These are phyloP conservation scores for Conus canariensis DNA, from an alignment of 2,888 invertebrate species.

Conservation along the genomic window DNA sequence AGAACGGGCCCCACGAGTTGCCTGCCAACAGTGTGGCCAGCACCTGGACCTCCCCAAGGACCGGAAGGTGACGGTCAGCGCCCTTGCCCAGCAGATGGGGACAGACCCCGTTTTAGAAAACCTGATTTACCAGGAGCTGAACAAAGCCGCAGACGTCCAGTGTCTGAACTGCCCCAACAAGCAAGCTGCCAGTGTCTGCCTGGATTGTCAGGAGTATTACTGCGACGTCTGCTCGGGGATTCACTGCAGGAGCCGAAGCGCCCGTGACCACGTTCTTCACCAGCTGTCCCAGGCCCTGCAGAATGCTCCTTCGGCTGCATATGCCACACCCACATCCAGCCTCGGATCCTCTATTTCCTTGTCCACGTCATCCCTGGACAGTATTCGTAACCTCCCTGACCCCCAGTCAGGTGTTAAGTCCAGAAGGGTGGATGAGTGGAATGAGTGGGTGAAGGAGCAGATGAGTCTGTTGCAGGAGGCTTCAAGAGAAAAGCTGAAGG, in stretches of 20 bases:
- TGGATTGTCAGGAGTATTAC: not conserved
- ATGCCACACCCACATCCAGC: not conserved
- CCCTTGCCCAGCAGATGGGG: not conserved
- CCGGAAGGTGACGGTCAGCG: not conserved
- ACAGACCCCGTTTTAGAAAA: conserved; percentile 1
- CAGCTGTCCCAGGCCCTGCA: not conserved
- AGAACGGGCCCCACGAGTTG: not conserved
- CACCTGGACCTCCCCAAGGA: not conserved
- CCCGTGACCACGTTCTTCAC: not conserved
- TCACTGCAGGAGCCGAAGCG: not conserved
- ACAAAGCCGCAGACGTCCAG: not conserved
- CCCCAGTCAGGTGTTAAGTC: not conserved
- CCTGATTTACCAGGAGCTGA: not conserved
- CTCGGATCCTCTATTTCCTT: not conserved
- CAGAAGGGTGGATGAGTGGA: not conserved
- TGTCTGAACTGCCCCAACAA: conserved; percentile 1
- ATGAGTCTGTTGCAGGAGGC: not conserved
- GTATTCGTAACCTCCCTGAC: not conserved
- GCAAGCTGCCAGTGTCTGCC: not conserved
- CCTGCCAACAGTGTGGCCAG: not conserved
- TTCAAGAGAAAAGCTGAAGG: not conserved
- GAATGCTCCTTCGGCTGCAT: not conserved
- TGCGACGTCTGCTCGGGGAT: not conserved
- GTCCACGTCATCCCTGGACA: not conserved
- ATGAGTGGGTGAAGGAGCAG: not conserved